Base-by-base conservation (phyloP, 2,888 invertebrate genomes). In the Pelosia muscerda region DNA sequence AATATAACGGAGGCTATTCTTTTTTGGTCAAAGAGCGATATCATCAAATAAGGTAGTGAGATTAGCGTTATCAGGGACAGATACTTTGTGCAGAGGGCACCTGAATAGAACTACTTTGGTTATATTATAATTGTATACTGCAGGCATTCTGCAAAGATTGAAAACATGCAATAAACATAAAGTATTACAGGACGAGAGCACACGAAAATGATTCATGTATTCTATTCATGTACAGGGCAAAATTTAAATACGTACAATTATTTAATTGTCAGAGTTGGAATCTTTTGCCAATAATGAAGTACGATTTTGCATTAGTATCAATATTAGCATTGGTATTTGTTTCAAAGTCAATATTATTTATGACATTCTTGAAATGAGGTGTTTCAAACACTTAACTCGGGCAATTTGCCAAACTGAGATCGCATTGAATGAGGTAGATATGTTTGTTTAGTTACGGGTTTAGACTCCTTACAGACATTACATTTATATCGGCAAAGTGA, bases 311-410 rank as follows among this genome's bases (percentile, higher is more conserved):
- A 26, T 34, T 26, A 55, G 56, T 26, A 53, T 38, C 31, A 25
- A 58, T 63, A 34, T 63, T 67, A 31, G 62, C 62, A 56, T 28
- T 28, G 28, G 56, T 19, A 57, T 57, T 57, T 31, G 23, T 26
- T 42, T 31, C 22, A 23, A 22, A 67, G 11, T 57, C 42, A 61
- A 61, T 56, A 60, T 61, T 60, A 57, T 66, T 56, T 42, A 61
- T 31, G 57, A 57, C 53, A 57, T 42, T 55, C 25, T 61, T n/a
- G 19, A 28, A 53, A 63, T 63, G 34, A 56, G 25, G 25, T 15
- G 53, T 34, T 53, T 25, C 10, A 58, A 25, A 57, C 49, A 31
- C 25, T 11, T 6, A 55, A 11, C 11, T 9, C 31, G 59, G 58
- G 57, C 57, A 2, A 8, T 25, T 53, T 67, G 57, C 57, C 58